Conservation (phyloP, 2,888 invertebrate species). For the Notocelia uddmanniana region DNA sequence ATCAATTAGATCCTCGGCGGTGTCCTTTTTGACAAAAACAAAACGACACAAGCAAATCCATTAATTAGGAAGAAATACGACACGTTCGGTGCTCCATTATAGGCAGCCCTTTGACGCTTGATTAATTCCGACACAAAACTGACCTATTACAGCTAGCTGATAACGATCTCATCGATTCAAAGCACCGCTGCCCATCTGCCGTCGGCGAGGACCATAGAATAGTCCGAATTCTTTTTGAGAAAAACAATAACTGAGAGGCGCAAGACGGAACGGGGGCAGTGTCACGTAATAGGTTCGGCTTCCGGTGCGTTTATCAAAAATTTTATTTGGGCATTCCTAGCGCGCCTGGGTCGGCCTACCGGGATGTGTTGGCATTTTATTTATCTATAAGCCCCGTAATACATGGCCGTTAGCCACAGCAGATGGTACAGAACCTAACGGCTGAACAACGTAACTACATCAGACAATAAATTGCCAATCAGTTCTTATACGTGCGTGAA, state of each 20-base stretch:
- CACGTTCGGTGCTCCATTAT: conserved; percentile 77
- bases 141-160: conserved; percentile 81
- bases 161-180: conserved; percentile 82
- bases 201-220: conserved; percentile 73
- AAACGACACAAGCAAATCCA: conserved; percentile 78
- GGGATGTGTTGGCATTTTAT: conserved; percentile 83
- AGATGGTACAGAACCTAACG: conserved; percentile 27
- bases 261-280: conserved; percentile 74
- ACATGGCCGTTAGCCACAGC: conserved; percentile 54
- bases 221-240: conserved; percentile 72
- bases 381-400: conserved; percentile 82
- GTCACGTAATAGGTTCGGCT: conserved; percentile 82
- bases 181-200: conserved; percentile 79
- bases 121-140: conserved; percentile 84
- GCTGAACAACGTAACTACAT: not conserved
- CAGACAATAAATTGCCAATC: conserved; percentile 4
- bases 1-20: conserved; percentile 62
- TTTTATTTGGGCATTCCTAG: conserved; percentile 82
- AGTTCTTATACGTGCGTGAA: not conserved
- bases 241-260: conserved; percentile 80
- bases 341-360: conserved; percentile 72
- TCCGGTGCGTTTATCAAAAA: conserved; percentile 84
- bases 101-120: conserved; percentile 81
- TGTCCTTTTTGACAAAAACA: conserved; percentile 75
- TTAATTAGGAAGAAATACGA: conserved; percentile 84